Base-by-base conservation (phyloP, 2,797 vertebrate genomes). In the Echiichthys vipera region DNA sequence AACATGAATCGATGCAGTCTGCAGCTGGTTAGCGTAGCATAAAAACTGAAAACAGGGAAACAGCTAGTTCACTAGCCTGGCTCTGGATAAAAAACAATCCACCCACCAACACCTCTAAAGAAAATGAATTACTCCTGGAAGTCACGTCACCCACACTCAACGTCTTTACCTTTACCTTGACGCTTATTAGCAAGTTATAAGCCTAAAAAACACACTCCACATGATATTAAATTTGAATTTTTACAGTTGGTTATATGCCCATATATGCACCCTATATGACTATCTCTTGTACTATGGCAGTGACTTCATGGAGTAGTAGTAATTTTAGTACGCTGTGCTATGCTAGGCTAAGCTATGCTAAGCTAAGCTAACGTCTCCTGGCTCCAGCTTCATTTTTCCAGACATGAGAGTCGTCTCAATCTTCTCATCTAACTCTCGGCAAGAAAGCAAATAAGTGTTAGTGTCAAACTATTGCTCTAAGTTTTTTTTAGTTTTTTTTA, bases 311-410 rank as follows among this genome's bases (percentile, higher is more conserved):
- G 34, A 34, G 34, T 34, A 32, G 30, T 32, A 40, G 14, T 24
- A 7, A 25, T 25, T 9, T 37, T 18, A n/a, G n/a, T 7, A 42
- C 30, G 50, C 15, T 32, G 46, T 7, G 37, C n/a, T 57, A 45
- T 61, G 51, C 59, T 66, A 64, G 43, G 25, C 55, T 65, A 65
- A 55, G 59, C 43, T 57, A 45, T 61, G 51, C 59, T 66, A 64
- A 47, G 25, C 55, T 65, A 65, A 55, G 59, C 43, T 62, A 45
- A 42, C 1, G 0, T 42, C 14, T 17, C 29, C 12, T 54, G 12
- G 8, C 43, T 53, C 5, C 9, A 20, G 32, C 24, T 18, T 58
- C 12, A 24, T 39, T 27, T 42, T 36, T 5, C 7, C 4, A 36
- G 34, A 24, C 13, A 29, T 3, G 14, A 13, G 13, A 36, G 20